Evolutionary conservation across 2,113 vertebrate species (phyloP).

Genomic region (Hippopotamus amphibius): DNA sequence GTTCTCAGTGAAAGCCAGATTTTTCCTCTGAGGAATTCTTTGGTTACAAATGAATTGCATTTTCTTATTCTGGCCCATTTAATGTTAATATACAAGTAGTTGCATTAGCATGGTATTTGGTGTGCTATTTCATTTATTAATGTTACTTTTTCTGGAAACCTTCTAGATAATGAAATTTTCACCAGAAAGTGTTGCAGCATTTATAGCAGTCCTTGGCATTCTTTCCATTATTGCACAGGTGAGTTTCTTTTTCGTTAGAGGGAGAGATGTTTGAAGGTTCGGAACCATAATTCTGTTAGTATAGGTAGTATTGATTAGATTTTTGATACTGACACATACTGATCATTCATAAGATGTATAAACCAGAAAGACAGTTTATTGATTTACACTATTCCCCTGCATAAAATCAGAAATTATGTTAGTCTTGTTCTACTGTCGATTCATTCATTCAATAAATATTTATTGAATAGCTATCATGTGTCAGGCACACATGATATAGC

Average conservation of each 20-base stretch:
- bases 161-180: constrained; percentile 94
- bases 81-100: background rate
- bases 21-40: constrained; percentile 10
- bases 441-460: background rate
- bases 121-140: constrained; percentile 44
- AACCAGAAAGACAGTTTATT: background rate
- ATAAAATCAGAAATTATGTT: background rate
- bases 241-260: constrained; percentile 53
- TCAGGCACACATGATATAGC: background rate
- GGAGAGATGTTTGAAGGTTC: background rate
- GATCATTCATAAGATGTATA: background rate
- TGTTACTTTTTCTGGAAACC: constrained; percentile 60
- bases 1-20: background rate
- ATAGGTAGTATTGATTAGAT: background rate
- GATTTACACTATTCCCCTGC: background rate
- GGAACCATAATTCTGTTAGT: background rate
- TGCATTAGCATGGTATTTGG: background rate
- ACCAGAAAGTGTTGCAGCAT: constrained; percentile 92
- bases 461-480: background rate
- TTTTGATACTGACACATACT: background rate
- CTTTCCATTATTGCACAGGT: constrained; percentile 95
- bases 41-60: constrained; percentile 7
- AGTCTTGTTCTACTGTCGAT: background rate
- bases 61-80: background rate
- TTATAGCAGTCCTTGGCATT: constrained; percentile 94